phyloP scores from a whole-genome alignment of 2,113 vertebrate species.

The Salvelinus namaycush region DNA sequence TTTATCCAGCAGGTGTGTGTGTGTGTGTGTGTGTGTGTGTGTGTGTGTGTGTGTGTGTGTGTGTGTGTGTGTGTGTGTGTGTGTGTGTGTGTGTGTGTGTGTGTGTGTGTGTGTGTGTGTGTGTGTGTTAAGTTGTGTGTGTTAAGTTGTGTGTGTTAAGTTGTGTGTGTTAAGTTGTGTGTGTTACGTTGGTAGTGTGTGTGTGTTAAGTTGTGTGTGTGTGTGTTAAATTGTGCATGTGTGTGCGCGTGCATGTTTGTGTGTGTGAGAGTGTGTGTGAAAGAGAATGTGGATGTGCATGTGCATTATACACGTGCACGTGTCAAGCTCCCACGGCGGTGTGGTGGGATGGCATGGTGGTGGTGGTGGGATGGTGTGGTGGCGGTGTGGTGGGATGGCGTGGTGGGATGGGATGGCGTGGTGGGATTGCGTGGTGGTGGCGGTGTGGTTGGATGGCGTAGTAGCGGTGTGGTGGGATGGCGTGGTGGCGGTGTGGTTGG shows the following conservation, averaged over 20 bases:
- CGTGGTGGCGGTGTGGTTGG: conserved; percentile 64
- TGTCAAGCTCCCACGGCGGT: no score
- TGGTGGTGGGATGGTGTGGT: no score
- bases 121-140: conserved; percentile 3
- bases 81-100: conserved; percentile 14
- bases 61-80: conserved; percentile 16
- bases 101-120: no score
- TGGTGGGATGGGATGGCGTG: no score
- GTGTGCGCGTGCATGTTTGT: conserved; percentile 6
- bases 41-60: neutral
- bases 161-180: conserved; percentile 8
- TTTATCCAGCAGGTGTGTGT: neutral
- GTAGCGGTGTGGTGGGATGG: conserved; percentile 65
- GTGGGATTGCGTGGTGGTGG: no score
- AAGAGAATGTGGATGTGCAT: neutral
- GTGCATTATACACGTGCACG: no score
- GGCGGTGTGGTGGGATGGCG: no score
- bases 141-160: conserved; percentile 29
- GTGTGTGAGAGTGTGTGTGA: neutral
- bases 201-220: no score
- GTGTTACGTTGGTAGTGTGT: neutral
- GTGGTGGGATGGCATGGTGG: neutral
- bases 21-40: neutral
- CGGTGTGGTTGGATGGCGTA: no score
- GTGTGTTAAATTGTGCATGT: neutral